Conservation (phyloP, 2,113 vertebrate species). For the Ictalurus punctatus region DNA sequence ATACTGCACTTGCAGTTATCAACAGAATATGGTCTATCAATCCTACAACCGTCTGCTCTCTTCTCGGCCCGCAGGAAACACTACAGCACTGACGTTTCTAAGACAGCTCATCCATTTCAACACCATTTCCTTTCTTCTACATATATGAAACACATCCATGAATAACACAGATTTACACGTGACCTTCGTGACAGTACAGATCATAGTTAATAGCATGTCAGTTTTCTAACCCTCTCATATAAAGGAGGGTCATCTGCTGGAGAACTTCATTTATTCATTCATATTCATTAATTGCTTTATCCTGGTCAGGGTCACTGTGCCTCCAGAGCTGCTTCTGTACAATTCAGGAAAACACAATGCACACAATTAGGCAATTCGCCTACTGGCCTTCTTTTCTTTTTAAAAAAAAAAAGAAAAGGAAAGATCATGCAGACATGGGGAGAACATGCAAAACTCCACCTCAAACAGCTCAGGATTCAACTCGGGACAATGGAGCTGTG, state of each 20-base stretch:
- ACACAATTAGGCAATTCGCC: neutral
- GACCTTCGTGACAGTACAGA: neutral
- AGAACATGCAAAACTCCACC: neutral
- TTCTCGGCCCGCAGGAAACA: neutral
- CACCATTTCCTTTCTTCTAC: neutral
- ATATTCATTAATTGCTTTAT: neutral
- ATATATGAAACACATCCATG: neutral
- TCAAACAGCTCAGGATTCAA: neutral
- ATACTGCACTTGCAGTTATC: neutral
- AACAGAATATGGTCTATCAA: neutral
- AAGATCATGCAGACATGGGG: neutral
- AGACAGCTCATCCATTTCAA: slow-evolving; percentile 1
- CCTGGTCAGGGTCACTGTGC: neutral
- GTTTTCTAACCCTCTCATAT: neutral
- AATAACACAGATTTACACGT: neutral
- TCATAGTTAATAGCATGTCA: neutral
- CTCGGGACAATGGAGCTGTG: neutral
- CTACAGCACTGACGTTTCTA: neutral
- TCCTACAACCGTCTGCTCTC: neutral
- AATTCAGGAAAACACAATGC: neutral
- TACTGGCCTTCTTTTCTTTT: neutral
- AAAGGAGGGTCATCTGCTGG: neutral
- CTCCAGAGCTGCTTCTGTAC: too few species aligned
- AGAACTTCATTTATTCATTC: slow-evolving; percentile 2
- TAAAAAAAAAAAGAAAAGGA: neutral